Conservation (phyloP, 1,140 invertebrate genomes). For the Conus ventricosus region DNA sequence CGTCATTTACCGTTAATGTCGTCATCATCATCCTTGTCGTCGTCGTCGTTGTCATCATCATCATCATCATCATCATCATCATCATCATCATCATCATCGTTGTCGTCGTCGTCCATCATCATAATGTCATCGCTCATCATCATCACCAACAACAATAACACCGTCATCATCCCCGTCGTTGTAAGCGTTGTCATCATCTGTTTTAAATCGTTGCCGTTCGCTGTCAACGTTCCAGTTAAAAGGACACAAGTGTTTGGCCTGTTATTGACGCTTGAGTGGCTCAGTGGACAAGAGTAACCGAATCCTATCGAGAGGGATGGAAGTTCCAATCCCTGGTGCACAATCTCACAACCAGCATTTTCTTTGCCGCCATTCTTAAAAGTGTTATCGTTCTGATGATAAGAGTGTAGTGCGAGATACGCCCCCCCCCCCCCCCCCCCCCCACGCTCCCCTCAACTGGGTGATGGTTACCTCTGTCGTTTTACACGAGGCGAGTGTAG, state of each 20-base stretch:
- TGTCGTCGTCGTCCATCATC: too few species aligned
- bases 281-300: slow-evolving; percentile 57
- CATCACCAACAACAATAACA: background rate
- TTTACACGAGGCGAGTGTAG: too few species aligned
- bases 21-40: background rate
- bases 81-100: too few species aligned
- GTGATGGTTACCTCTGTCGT: too few species aligned
- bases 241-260: background rate
- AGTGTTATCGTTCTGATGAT: too few species aligned
- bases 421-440: too few species aligned
- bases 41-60: background rate
- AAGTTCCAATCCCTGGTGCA: background rate
- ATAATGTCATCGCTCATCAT: background rate
- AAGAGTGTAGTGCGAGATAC: too few species aligned
- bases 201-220: background rate
- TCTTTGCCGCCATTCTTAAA: too few species aligned
- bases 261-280: slow-evolving; percentile 78
- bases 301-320: background rate
- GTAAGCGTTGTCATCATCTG: background rate
- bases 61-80: too few species aligned
- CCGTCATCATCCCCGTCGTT: background rate
- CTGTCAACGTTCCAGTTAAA: background rate
- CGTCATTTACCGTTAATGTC: background rate
- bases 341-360: too few species aligned
- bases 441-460: too few species aligned